Evolutionary conservation across 2,888 invertebrate genomes (phyloP), one percentile per base, ranked within the genome.

Genomic region (Trissolcus japonicus): DNA sequence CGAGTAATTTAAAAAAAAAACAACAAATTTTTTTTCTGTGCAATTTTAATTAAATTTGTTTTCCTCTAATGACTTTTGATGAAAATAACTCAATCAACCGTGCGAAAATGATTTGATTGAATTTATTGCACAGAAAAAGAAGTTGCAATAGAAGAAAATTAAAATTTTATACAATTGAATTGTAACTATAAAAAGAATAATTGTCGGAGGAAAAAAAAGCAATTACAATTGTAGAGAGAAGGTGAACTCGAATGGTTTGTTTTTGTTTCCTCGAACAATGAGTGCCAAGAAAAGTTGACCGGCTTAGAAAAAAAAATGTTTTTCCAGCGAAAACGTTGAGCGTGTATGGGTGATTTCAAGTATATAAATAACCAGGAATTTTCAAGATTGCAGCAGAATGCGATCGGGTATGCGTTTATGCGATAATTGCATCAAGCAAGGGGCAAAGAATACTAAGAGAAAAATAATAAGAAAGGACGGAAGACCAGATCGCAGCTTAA

Each of bases 401-500:
- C 76, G 79, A 79, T 79, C 76, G 76, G 73, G 66, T 78, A 57
- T 72, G 77, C 72, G 77, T 72, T 78, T 76, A 68, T 73, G 75
- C 72, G 77, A 78, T 76, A 78, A 78, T 79, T 79, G 77, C 75
- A 74, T 75, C 72, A 71, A 65, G 50, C 68, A 66, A 67, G 61
- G 53, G 63, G 67, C 63, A 68, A 72, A 56, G 75, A 75, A 74
- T 71, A 60, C 56, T 59, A 66, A 67, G 66, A 56, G 59, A 77
- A 74, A 67, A 71, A 74, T 63, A 60, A 57, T 76, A 65, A 69
- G 62, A 67, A 76, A 76, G 72, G 66, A 57, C 53, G 76, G 71
- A 74, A 62, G 78, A 66, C 71, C 66, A 76, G 76, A 76, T 76
- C 71, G 71, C 76, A 48, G 57, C 66, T 76, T 76, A 76, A 76